A percentile compares a stretch with the other conserved stretches of the same genome.
phyloP scores from a whole-genome alignment of 2,888 invertebrate genomes.

The Zygogramma bicolorata region DNA sequence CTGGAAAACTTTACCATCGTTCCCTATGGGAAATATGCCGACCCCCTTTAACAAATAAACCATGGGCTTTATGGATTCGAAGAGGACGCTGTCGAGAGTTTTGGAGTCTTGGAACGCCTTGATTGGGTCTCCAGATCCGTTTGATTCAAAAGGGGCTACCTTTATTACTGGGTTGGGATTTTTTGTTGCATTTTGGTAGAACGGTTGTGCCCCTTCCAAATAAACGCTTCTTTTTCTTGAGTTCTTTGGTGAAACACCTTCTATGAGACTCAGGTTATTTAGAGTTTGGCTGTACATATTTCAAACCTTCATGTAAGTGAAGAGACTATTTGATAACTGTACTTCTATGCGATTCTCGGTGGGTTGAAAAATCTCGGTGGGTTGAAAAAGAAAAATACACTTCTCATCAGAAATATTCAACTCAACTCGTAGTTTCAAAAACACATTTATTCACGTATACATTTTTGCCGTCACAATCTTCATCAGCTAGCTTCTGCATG shows the following conservation, averaged over 20 bases:
- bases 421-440: no score
- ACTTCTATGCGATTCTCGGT: no score
- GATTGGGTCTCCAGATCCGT: constrained; percentile 33
- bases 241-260: constrained; percentile 27
- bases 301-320: neutral
- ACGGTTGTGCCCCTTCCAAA: constrained; percentile 56
- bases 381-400: no score
- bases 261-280: constrained; percentile 41
- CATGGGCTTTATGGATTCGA: constrained; percentile 66
- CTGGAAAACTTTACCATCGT: constrained; percentile 65
- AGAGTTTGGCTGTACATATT: constrained; percentile 43
- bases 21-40: constrained; percentile 75
- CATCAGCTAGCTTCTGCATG: no score
- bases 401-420: no score
- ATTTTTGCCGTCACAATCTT: no score
- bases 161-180: constrained; percentile 49
- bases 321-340: neutral
- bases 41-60: constrained; percentile 68
- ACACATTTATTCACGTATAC: no score
- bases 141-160: constrained; percentile 54
- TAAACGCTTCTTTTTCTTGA: constrained; percentile 54
- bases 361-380: no score
- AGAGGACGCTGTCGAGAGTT: constrained; percentile 41
- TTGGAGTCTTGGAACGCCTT: constrained; percentile 38
- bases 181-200: constrained; percentile 44